Base-by-base conservation (phyloP, 2,797 vertebrate genomes). In the Podarcis siculus region DNA sequence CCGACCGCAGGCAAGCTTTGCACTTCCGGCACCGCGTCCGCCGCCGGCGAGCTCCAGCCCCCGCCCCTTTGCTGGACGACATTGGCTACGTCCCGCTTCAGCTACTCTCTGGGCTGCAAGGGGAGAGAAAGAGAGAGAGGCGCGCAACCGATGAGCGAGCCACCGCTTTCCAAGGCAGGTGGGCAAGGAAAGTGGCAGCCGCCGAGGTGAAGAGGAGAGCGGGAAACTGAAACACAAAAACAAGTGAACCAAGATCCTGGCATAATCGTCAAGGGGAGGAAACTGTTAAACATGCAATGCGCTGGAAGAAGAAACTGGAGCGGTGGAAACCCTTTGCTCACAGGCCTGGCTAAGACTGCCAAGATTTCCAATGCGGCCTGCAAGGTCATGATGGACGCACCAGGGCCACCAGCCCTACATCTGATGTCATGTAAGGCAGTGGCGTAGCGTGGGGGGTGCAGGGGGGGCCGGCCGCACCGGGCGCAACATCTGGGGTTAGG, bases 11-110 rank as follows among this genome's bases (percentile, higher is more conserved):
- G 97, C 98, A 98, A 96, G 98, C 98, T 96, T 98, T 98, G 95
- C 98, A 99, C 97, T 97, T 98, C 92, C 98, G 98, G 96, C 98
- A 99, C 95, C 98, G 98, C 76, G 98, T 98, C 95, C 98, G 97
- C 96, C 98, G 96, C 95, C 98, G 97, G 97, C 98, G 96, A 89
- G 98, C 98, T 94, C 98, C 98, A 93, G 98, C 98, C 97, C 98
- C 97, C 92, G 94, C 94, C 94, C 97, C 97, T 97, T 94, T 95
- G 98, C 98, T 98, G 97, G 98, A 98, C 97, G 98, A 98, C 98
- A 98, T 98, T 97, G 95, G 95, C 95, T 93, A 94, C 90, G 93
- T 89, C 85, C 87, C 89, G 90, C 90, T 89, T 96, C 96, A 96
- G 95, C 96, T 96, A 96, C 95, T 93, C 95, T 94, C 94, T 94